These are phyloP conservation scores for Hydrozoanthus gracilis DNA, from an alignment of 92 coral and sea anemone genomes.

Conservation along the genomic window DNA sequence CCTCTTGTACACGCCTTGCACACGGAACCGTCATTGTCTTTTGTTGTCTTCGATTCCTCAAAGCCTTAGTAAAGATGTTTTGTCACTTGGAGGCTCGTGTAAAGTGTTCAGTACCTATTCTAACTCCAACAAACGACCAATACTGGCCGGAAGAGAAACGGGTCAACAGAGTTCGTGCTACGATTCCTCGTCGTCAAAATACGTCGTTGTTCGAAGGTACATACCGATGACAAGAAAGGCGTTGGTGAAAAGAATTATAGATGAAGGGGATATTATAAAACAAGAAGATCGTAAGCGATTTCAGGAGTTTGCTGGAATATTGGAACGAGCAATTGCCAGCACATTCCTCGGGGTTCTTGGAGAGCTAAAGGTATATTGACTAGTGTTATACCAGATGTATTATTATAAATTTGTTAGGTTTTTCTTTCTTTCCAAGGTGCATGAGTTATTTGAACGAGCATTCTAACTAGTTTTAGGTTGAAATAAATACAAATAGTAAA, in stretches of 20 bases:
- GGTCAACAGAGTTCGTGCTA: background rate
- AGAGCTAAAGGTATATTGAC: conserved; percentile 72
- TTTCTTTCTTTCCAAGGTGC: background rate
- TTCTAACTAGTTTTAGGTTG: too few relatives aligned
- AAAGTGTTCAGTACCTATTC: conserved; percentile 41
- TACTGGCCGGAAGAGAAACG: background rate
- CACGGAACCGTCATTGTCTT: background rate
- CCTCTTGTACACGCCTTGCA: background rate
- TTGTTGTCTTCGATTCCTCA: background rate
- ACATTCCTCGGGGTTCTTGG: conserved; percentile 73
- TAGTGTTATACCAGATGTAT: too few relatives aligned
- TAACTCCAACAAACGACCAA: conserved; percentile 16
- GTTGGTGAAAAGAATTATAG: conserved; percentile 73
- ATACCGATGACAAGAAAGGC: conserved; percentile 91
- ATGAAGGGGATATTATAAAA: conserved; percentile 68
- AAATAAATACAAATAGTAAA: too few relatives aligned
- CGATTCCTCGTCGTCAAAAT: conserved; percentile 45
- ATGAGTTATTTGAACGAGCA: background rate
- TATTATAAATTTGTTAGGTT: background rate
- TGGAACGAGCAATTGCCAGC: conserved; percentile 76
- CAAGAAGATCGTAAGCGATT: conserved; percentile 64
- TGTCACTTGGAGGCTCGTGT: conserved; percentile 3
- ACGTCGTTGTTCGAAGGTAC: conserved; percentile 76
- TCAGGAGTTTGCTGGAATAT: conserved; percentile 74
- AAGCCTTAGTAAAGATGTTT: background rate